Evolutionary conservation across 2,113 vertebrate genomes (phyloP), one percentile per base, ranked within the genome.

Genomic region (Bubo scandiacus): DNA sequence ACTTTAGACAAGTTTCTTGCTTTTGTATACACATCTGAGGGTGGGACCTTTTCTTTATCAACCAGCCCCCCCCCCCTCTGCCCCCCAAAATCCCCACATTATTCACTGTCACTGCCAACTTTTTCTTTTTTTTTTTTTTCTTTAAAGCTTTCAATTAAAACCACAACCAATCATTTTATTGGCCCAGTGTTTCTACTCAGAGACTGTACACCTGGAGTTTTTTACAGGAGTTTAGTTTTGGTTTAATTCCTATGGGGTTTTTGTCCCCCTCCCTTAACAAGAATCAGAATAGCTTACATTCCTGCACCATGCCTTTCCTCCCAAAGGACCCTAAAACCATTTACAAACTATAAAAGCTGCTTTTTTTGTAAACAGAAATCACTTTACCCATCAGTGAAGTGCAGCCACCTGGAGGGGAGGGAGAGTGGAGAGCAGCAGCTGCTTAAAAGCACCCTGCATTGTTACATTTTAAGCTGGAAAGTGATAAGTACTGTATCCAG

Each of bases 331-430:
- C 70, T 92, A 87, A 95, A 96, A 87, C 92, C 94, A 95, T 97
- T 97, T 97, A 92, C 70, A 94, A 92, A 95, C 91, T 94, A 89
- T 92, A 96, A 97, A 97, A 95, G 34, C 91, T 95, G 89, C 92
- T 92, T 94, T 96, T 97, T 94, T 89, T 96, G 86, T 95, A 95
- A 97, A 97, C 81, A 95, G 88, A 97, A 97, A 97, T 95, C 94
- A 91, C 95, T 96, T 95, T 92, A 90, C 84, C 86, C 84, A 92
- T 91, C 95, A 95, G 78, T 6, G 5, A 95, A 95, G 81, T 86
- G 92, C 74, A 91, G 86, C 81, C 95, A 96, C 84, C 94, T 97
- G 95, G 94, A 94, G 66, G 66, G 54, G 67, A 92, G 19, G n/a
- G 38, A 86, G 54, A 84, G 42, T 12, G 45, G 74, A 95, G 58